phyloP scores from a whole-genome alignment of 2,888 invertebrate genomes.

The Apodemia hepburni region DNA sequence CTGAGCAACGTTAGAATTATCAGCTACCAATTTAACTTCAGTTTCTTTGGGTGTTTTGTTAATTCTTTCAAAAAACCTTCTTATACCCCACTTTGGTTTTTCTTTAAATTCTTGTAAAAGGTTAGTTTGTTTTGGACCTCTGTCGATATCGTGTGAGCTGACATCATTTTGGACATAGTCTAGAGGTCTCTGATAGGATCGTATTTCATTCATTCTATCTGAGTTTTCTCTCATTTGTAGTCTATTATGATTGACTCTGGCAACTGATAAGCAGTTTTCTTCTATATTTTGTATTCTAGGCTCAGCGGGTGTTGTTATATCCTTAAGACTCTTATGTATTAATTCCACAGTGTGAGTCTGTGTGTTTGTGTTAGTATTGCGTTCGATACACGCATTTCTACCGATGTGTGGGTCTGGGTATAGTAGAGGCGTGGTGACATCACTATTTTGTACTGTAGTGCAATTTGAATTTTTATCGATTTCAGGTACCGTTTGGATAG shows the following conservation, averaged over 20 bases:
- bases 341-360: conserved; percentile 73
- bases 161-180: conserved; percentile 89
- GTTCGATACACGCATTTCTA: conserved; percentile 92
- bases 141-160: conserved; percentile 54
- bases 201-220: conserved; percentile 51
- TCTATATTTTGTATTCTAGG: conserved; percentile 40
- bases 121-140: conserved; percentile 67
- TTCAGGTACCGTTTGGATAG: conserved; percentile 40
- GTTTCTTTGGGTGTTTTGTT: conserved; percentile 64
- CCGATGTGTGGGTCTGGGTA: conserved; percentile 89
- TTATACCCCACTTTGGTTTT: conserved; percentile 64
- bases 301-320: conserved; percentile 49
- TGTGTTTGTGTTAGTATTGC: conserved; percentile 81
- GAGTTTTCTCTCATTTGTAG: conserved; percentile 44
- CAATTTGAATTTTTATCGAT: conserved; percentile 63
- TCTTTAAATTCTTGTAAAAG: conserved; percentile 57
- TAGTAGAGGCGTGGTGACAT: conserved; percentile 75
- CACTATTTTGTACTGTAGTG: conserved; percentile 41
- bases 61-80: conserved; percentile 63
- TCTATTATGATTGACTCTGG: conserved; percentile 44
- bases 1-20: conserved; percentile 36
- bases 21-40: conserved; percentile 76
- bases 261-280: conserved; percentile 61
- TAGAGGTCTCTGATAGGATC: conserved; percentile 62
- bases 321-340: conserved; percentile 83